These are phyloP conservation scores for Entomobrya proxima DNA, from an alignment of 2,888 invertebrate genomes.

Conservation along the genomic window DNA sequence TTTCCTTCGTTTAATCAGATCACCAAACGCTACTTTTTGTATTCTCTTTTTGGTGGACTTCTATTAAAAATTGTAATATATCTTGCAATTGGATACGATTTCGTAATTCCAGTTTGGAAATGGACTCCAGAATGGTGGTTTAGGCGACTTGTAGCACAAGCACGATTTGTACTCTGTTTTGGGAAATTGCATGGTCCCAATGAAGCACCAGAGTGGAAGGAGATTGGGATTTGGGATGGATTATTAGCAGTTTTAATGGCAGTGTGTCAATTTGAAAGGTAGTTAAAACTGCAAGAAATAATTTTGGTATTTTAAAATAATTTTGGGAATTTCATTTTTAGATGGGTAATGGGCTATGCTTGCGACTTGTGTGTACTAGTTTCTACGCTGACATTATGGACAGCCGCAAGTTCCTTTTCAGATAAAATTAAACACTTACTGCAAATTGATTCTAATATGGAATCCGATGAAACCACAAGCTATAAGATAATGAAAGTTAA, in stretches of 20 bases:
- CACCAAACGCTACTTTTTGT: too few relatives aligned
- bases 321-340: too few relatives aligned
- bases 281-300: too few relatives aligned
- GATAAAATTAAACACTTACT: background rate
- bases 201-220: background rate
- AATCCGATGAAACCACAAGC: background rate
- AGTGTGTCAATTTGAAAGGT: background rate
- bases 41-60: too few relatives aligned
- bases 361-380: background rate
- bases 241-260: background rate
- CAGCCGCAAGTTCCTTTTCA: background rate
- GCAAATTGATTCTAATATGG: background rate
- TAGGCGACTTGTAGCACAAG: background rate
- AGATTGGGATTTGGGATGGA: background rate
- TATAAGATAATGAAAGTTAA: background rate
- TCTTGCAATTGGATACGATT: background rate
- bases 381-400: conserved; percentile 3
- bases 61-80: background rate
- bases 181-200: background rate
- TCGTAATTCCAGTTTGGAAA: background rate
- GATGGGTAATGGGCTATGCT: background rate
- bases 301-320: too few relatives aligned
- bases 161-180: background rate
- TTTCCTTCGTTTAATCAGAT: too few relatives aligned
- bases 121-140: conserved; percentile 14